Base-by-base conservation (phyloP, 2,797 vertebrate genomes). In the Alectoris magna region DNA sequence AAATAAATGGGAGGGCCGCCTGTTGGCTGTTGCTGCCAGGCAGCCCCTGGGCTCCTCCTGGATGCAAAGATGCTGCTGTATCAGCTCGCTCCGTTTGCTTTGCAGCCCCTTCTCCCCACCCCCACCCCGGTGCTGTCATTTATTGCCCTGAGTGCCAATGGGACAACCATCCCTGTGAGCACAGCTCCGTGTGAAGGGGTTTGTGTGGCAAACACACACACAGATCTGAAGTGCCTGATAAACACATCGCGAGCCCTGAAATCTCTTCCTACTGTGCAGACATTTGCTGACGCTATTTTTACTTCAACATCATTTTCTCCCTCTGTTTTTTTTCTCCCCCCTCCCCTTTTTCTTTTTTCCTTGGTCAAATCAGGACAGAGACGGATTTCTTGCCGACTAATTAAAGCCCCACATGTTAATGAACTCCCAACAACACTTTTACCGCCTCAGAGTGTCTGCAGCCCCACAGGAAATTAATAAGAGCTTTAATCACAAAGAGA, bases 381-480 rank as follows among this genome's bases (percentile, higher is more conserved):
- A 94, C 82, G 73, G 89, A 95, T 96, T 91, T 89, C 96, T 95
- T 77, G 67, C 75, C 10, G 15, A 85, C 93, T 97, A 98, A 98
- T 97, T 97, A 97, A 96, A 97, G 91, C 79, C 96, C 91, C 56
- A 81, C 91, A 76, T 93, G 88, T 95, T 98, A 98, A 98, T 96
- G 96, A 98, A 96, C 94, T 95, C 97, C 96, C 87, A 96, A 91
- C 81, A 95, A 91, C 81, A 95, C 73, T 97, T 97, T 95, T 63
- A 80, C 88, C 84, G 85, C 94, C 86, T 96, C 87, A 17, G 91
- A 96, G 93, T 93, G 96, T 90, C 60, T 71, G 87, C 88, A 93
- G 77, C 96, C 93, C 97, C 95, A 89, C 96, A 96, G 97, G 97
- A 97, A 97, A 97, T 97, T 98, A 98, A 97, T 97, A 97, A 96